Percentiles rank a stretch among this genome's conserved stretches.
phyloP scores from a whole-genome alignment of 1,140 invertebrate species.

The Bactericera cockerelli region DNA sequence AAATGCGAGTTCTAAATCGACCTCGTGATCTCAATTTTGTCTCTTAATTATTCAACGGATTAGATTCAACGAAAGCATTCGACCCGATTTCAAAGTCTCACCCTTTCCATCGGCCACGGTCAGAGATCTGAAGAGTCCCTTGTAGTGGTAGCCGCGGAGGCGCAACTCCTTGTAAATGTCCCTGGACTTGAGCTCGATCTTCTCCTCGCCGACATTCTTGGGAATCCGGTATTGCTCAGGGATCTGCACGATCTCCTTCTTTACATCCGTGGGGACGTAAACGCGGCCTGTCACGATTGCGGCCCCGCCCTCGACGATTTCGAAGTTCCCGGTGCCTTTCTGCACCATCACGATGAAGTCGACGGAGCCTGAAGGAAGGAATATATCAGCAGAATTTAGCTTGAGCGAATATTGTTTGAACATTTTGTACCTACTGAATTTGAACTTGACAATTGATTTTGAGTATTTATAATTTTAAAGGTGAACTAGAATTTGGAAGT shows the following conservation, averaged over 20 bases:
- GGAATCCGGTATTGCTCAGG: slow-evolving; percentile 24
- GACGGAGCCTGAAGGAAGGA: slow-evolving; percentile 34
- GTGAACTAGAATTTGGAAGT: no score
- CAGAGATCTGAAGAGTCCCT: slow-evolving; percentile 52
- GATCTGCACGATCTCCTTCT: slow-evolving; percentile 29
- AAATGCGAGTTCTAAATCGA: no score
- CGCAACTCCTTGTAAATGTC: slow-evolving; percentile 88
- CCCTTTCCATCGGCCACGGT: slow-evolving; percentile 33
- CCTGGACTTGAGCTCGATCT: slow-evolving; percentile 33
- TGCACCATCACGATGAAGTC: slow-evolving; percentile 69
- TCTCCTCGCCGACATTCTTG: slow-evolving; percentile 23
- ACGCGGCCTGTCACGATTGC: slow-evolving; percentile 65
- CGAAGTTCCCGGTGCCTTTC: slow-evolving; percentile 65
- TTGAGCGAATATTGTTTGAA: no score
- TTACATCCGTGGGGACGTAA: slow-evolving; percentile 33
- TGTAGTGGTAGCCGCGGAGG: slow-evolving; percentile 83
- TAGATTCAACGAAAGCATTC: no score
- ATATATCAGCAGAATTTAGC: no score
- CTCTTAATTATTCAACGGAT: no score
- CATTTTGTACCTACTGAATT: no score
- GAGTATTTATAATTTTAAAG: no score
- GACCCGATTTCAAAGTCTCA: no score
- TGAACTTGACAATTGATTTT: no score
- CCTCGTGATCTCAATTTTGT: no score
- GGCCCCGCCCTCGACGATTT: slow-evolving; percentile 60